Base-by-base conservation (phyloP, 2,888 invertebrate species). In the Orchestes rusci region DNA sequence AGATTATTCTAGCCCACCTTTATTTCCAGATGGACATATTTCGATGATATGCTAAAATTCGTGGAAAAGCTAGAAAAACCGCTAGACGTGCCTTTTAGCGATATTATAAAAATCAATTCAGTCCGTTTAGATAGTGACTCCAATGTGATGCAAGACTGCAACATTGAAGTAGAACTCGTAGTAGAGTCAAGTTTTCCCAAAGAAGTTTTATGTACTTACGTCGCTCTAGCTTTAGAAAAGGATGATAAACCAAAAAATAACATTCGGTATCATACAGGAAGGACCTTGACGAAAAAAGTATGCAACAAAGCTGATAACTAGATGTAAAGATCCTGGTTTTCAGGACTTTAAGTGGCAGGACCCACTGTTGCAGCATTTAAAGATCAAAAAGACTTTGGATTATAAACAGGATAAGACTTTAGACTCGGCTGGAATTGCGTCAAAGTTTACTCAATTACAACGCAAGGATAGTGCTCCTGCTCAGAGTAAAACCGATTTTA, bases 361-460 rank as follows among this genome's bases (percentile, higher is more conserved):
- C 62, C 73, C 75, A 8, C 64, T 75, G 51, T 61, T 81, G 53
- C 73, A 74, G 50, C 74, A 76, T 38, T 65, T 84, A 53, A 73
- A 77, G 55, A 80, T 88, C 41, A 76, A 77, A 30, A 77, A 82
- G 31, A 80, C 81, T 62, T 66, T 88, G 23, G 84, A 85, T 59
- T 83, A 82, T 61, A 85, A 88, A 63, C 85, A 91, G 64, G 89
- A 92, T 63, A 84, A 81, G 59, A 81, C 80, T 17, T 68, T 92
- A 4, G 80, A 80, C 37, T 79, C 81, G 53, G 86, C 83, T 0
- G 81, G 81, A 2, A 80, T 90, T 2, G 79, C 82, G 18, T 84
- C 84, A 30, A 63, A 61, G 44, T 81, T 81, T 63, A 70, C 73
- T 1, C 60, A 58, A 40, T 68, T 84, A 2, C 79, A 80, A 49